Evolutionary conservation across 1,140 invertebrate species (phyloP), one percentile per base, ranked within the genome.

Genomic region (Aricia agestis): DNA sequence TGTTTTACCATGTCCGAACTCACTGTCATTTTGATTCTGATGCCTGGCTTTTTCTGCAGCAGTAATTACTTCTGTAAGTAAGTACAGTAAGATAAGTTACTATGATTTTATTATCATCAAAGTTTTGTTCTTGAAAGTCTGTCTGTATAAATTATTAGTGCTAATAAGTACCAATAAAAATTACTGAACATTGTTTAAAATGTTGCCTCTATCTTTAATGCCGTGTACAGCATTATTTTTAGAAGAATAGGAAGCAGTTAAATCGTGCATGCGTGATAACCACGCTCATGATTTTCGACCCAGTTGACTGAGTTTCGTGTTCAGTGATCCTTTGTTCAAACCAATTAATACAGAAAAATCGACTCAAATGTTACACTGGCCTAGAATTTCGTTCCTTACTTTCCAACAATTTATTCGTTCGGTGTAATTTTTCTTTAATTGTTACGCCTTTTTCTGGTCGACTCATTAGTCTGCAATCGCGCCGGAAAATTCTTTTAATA

Each of bases 191-290:
- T 52, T 52, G 3, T 15, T 52, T 52, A 4, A 52, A 52, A 52
- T 52, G 9, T 52, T 52, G 11, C 45, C 1, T 52, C 11, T 13
- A 52, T 52, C n/a, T 63, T 1, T 32, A 17, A 42, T 69, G 58
- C 36, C 18, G 25, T 63, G 61, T 65, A 36, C 32, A 18, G 59
- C 7, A 36, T 32, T 36, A 69, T 63, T 69, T 69, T 69, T 41
- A 69, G 59, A 69, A 69, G 68, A 61, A 69, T 41, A 59, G 68
- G 68, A 69, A 69, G 68, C 18, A 32, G 59, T 69, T 45, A 69
- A 69, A 18, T 63, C 68, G 68, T 61, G 61, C 68, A 69, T 69
- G 68, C 68, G 58, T 65, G 68, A 17, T 69, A 61, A 9, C 15
- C 32, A 42, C 32, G 36, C 36, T 36, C 31, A 61, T 69, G 58